Evolutionary conservation across 2,113 vertebrate species (phyloP).

Genomic region (Osmerus mordax): DNA sequence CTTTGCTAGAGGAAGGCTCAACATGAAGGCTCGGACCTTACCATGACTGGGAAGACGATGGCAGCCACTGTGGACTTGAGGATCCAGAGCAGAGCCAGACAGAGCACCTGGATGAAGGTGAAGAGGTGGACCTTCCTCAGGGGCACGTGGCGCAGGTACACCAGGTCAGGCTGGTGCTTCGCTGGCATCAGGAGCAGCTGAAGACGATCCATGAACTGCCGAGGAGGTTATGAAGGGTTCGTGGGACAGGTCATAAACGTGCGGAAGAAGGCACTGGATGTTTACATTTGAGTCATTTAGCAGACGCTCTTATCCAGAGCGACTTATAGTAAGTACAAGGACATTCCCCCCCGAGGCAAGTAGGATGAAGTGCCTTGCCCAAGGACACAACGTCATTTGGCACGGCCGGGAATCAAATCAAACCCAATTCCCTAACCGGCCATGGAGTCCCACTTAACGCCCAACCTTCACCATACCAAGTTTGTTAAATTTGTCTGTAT

Average conservation of each 20-base stretch:
- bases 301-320: too few species aligned
- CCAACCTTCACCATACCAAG: too few species aligned
- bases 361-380: too few species aligned
- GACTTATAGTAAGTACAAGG: too few species aligned
- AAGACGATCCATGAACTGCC: conserved; percentile 95
- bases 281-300: too few species aligned
- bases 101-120: conserved; percentile 92
- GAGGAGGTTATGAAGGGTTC: neutral
- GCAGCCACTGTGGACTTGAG: conserved; percentile 99
- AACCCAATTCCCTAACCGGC: neutral
- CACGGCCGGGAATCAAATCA: neutral
- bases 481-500: too few species aligned
- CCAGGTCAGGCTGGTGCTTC: conserved; percentile 96
- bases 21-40: conserved; percentile 52
- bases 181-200: conserved; percentile 96
- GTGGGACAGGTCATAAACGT: neutral
- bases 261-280: neutral
- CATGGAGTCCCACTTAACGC: too few species aligned
- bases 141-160: conserved; percentile 94
- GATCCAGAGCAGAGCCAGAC: conserved; percentile 93
- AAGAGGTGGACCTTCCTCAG: conserved; percentile 94
- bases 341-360: too few species aligned
- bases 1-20: neutral
- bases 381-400: too few species aligned
- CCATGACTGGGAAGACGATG: conserved; percentile 97